A percentile compares a stretch with the other conserved stretches of the same genome.
phyloP scores from a whole-genome alignment of 2,113 vertebrate genomes.

The Thalassoma bifasciatum region DNA sequence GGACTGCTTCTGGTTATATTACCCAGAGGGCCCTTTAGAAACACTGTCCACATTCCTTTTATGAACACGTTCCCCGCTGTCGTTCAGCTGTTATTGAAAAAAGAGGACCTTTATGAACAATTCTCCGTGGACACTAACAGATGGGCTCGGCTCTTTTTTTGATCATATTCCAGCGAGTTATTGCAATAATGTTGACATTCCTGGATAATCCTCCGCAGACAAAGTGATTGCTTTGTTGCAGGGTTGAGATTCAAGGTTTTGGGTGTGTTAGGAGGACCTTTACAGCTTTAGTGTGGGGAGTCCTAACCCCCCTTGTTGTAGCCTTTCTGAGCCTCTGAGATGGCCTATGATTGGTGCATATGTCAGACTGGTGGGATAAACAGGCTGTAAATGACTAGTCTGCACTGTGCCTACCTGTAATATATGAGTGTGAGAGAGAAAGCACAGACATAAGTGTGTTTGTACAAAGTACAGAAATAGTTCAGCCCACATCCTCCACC shows the following conservation, averaged over 20 bases:
- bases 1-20: neutral
- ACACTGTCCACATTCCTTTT: slow-evolving; percentile 6
- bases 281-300: slow-evolving; percentile 18
- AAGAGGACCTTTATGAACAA: slow-evolving; percentile 20
- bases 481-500: neutral
- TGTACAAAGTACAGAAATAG: neutral
- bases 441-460: neutral
- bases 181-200: slow-evolving; percentile 41
- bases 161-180: slow-evolving; percentile 35
- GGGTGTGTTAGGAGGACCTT: slow-evolving; percentile 18
- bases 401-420: slow-evolving; percentile 18
- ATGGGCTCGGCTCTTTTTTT: slow-evolving; percentile 47
- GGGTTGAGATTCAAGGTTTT: slow-evolving; percentile 47
- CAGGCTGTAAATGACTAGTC: slow-evolving; percentile 18
- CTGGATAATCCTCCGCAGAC: slow-evolving; percentile 43
- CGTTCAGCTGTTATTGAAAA: slow-evolving; percentile 27
- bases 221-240: slow-evolving; percentile 53
- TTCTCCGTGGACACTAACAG: slow-evolving; percentile 49
- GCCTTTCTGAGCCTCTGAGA: slow-evolving; percentile 8
- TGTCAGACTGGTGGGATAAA: slow-evolving; percentile 22
- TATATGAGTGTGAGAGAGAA: neutral
- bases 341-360: slow-evolving; percentile 33
- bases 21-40: slow-evolving; percentile 2
- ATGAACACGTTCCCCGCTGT: slow-evolving; percentile 28
- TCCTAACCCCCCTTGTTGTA: neutral